A percentile compares a stretch with the other conserved stretches of the same genome.
Evolutionary conservation across 1,140 invertebrate genomes (phyloP).

Genomic region (Drosophila pruinosa): DNA sequence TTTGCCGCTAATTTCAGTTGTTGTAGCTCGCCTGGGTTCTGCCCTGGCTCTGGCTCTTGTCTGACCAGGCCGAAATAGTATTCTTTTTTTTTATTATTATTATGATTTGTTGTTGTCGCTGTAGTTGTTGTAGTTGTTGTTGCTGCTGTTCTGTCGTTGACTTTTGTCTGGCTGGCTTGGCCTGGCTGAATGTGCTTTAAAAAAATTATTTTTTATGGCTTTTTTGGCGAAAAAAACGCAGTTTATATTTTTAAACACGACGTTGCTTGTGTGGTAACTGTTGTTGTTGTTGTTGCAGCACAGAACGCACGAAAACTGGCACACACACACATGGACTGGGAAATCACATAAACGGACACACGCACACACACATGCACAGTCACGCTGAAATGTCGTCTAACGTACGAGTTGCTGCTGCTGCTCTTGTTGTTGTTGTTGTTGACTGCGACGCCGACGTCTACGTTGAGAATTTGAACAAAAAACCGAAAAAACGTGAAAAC

Average conservation of each 20-base stretch:
- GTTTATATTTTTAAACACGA: slow-evolving; percentile 68
- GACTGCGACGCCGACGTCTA: slow-evolving; percentile 30
- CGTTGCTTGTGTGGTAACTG: slow-evolving; percentile 65
- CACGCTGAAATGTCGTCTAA: slow-evolving; percentile 57
- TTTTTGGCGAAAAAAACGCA: slow-evolving; percentile 79
- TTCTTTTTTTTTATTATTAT: slow-evolving; percentile 22
- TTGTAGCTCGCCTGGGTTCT: slow-evolving; percentile 42
- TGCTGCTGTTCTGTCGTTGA: slow-evolving; percentile 52
- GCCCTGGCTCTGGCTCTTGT: slow-evolving; percentile 7
- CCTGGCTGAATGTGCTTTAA: slow-evolving; percentile 48
- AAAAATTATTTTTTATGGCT: slow-evolving; percentile 63
- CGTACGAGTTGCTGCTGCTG: slow-evolving; percentile 37
- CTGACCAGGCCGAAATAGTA: slow-evolving; percentile 53
- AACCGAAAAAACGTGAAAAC: slow-evolving; percentile 39
- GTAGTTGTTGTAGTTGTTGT: not conserved
- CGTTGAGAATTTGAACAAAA: slow-evolving; percentile 21
- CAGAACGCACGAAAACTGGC: slow-evolving; percentile 78
- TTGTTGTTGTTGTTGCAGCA: slow-evolving; percentile 50
- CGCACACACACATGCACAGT: slow-evolving; percentile 27
- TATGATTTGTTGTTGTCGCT: slow-evolving; percentile 13
- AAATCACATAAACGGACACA: slow-evolving; percentile 1
- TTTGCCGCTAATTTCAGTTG: slow-evolving; percentile 46
- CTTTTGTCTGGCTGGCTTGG: slow-evolving; percentile 52
- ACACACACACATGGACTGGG: slow-evolving; percentile 44
- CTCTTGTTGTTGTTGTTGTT: not conserved